Evolutionary conservation across 2,113 vertebrate species (phyloP), one percentile per base, ranked within the genome.

Genomic region (Falcunculus frontatus): DNA sequence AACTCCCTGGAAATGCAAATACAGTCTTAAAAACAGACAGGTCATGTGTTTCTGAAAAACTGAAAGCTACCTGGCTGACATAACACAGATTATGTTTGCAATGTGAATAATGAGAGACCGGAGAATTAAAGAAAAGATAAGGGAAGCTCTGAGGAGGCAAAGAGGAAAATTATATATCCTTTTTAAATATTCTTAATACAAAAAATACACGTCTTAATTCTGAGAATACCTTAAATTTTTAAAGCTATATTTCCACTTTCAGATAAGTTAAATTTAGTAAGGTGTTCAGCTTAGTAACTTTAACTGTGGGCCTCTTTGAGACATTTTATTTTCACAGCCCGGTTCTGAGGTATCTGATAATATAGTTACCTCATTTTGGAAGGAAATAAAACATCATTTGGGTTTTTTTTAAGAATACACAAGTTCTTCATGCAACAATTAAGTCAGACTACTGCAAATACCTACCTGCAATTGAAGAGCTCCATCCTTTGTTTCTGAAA

Each of bases 361-460:
- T 8, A 49, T 3, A 39, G 25, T 44, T 26, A 37, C 14, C 32
- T 76, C 55, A 46, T 23, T 91, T 52, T 76, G 25, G 30, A 57
- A 60, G 33, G 4, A 87, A 92, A 83, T 25, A 62, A 85, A 91
- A 81, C 3, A 25, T 33, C 7, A 27, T 56, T 73, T 63, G 2
- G 4, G 0, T 1, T 1, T 8, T 8, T 6, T 35, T 44, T 56
- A 62, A 17, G 65, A 10, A 44, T 56, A 37, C n/a, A 47, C 37
- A 57, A 32, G 18, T 76, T 83, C 8, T 60, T 79, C 74, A 73
- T 64, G 18, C 3, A 67, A 37, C 12, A 87, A 21, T 59, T 42
- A 59, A 55, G 30, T 79, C 37, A 82, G 10, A 30, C 53, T 76
- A 41, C 29, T 87, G 46, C 33, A 85, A 92, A 85, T 56, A 74